Base-by-base conservation (phyloP, 2,888 invertebrate species). In the Platycheirus albimanus region DNA sequence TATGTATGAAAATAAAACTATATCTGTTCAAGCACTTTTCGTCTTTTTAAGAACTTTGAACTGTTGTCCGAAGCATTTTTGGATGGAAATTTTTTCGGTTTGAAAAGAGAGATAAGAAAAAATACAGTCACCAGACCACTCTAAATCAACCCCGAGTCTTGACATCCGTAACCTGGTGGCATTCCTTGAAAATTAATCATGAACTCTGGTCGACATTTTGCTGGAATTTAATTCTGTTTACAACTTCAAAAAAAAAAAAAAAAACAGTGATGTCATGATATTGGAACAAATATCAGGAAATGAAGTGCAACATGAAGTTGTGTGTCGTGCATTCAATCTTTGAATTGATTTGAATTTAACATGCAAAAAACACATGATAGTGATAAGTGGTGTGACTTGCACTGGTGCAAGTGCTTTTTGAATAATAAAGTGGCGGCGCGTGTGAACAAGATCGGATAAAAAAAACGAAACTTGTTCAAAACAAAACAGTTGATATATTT, bases 361-460 rank as follows among this genome's bases (percentile, higher is more conserved):
- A 58, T 43, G 58, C 28, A 8, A 58, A 11, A n/a, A 3, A 30
- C 30, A 30, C 61, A 43, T 61, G 61, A 45, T 45, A 33, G 7
- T 45, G 30, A 61, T 17, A 28, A 61, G 11, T 43, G n/a, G n/a
- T 2, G n/a, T n/a, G 6, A 45, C n/a, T 45, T 61, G 61, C 19
- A 61, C 17, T 45, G 0, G 3, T 45, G 61, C 43, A 61, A 61
- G 28, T 45, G 19, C 28, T 58, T 58, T 11, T n/a, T 19, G 17
- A 4, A 28, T 20, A 20, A 43, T 19, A 61, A 45, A n/a, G n/a
- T n/a, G n/a, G 45, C 45, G 45, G 30, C 30, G 19, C 30, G 5
- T 45, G 45, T 45, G 1, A 30, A 30, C 8, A n/a, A 45, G 30
- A 45, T 61, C 19, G 10, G n/a, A 61, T 58, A 43, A 47, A 20